phyloP scores from a whole-genome alignment of 2,888 invertebrate species.

The Eurois occulta region DNA sequence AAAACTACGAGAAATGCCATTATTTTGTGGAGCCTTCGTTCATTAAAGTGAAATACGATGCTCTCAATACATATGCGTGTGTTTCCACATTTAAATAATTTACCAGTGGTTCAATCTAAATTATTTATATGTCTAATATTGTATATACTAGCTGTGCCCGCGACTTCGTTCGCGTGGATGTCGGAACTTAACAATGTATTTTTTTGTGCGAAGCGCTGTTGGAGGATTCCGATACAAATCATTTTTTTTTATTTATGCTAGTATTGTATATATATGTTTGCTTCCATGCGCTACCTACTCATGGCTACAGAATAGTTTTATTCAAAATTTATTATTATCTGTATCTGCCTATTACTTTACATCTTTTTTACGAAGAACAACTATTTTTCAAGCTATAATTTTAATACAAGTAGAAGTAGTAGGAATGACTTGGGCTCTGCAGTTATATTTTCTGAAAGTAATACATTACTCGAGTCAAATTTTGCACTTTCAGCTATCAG shows the following conservation, averaged over 20 bases:
- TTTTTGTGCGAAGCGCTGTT: no score
- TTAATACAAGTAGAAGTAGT: neutral
- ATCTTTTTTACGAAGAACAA: neutral
- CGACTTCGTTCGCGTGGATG: no score
- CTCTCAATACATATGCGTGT: slow-evolving; percentile 3
- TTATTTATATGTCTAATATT: neutral
- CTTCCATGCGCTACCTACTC: slow-evolving; percentile 30
- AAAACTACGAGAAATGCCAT: slow-evolving; percentile 7
- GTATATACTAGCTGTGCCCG: no score
- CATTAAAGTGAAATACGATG: slow-evolving; percentile 40
- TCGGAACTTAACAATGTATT: no score
- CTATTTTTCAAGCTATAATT: neutral
- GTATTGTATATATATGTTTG: slow-evolving; percentile 13
- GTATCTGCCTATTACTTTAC: neutral
- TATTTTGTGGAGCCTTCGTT: slow-evolving; percentile 34
- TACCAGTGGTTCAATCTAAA: neutral
- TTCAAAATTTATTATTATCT: neutral
- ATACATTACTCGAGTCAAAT: neutral
- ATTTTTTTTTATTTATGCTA: no score
- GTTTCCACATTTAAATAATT: no score
- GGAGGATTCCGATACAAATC: no score
- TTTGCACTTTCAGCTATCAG: slow-evolving; percentile 40
- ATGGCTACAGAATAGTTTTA: slow-evolving; percentile 37
- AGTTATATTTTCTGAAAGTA: neutral
- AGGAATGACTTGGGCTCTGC: neutral